phyloP scores from a whole-genome alignment of 2,888 invertebrate species.

The Polylopha cassiicola region DNA sequence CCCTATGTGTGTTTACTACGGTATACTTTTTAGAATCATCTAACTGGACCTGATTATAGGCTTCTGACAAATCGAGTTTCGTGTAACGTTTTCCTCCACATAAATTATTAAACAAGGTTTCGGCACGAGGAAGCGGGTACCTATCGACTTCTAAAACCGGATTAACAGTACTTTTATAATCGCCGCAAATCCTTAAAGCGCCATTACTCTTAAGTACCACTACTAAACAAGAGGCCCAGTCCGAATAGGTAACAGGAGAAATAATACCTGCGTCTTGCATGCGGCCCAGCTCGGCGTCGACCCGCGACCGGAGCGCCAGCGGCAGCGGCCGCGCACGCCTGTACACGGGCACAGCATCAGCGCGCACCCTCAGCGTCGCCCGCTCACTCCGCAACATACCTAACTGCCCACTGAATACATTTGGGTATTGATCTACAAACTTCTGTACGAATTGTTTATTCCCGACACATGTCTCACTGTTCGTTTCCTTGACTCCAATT shows the following conservation, averaged over 20 bases:
- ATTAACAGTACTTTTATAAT: conserved; percentile 10
- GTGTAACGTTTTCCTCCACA: conserved; percentile 4
- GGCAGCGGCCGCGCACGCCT: conserved; percentile 12
- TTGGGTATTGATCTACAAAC: not conserved
- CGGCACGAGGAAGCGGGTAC: conserved; percentile 6
- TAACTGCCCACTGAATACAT: conserved; percentile 5
- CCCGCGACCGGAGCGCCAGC: conserved; percentile 5
- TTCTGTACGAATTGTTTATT: not conserved
- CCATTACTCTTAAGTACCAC: conserved; percentile 5
- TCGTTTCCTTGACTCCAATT: not conserved
- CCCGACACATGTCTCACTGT: not conserved
- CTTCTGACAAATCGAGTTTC: conserved; percentile 14
- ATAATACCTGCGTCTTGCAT: conserved; percentile 11
- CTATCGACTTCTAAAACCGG: conserved; percentile 1
- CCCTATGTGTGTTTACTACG: conserved; percentile 13
- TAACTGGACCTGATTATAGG: conserved; percentile 4
- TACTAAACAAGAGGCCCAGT: conserved; percentile 8
- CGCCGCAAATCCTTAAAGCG: conserved; percentile 5
- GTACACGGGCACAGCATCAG: too few species aligned
- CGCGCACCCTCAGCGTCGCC: conserved; percentile 5
- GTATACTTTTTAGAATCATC: conserved; percentile 11
- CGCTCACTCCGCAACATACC: conserved; percentile 4
- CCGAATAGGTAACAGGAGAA: conserved; percentile 4
- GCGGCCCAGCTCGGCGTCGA: conserved; percentile 8
- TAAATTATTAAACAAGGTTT: conserved; percentile 2